A percentile compares a stretch with the other conserved stretches of the same genome.
Evolutionary conservation across 2,113 vertebrate genomes (phyloP).

Genomic region (Siniperca knerii): DNA sequence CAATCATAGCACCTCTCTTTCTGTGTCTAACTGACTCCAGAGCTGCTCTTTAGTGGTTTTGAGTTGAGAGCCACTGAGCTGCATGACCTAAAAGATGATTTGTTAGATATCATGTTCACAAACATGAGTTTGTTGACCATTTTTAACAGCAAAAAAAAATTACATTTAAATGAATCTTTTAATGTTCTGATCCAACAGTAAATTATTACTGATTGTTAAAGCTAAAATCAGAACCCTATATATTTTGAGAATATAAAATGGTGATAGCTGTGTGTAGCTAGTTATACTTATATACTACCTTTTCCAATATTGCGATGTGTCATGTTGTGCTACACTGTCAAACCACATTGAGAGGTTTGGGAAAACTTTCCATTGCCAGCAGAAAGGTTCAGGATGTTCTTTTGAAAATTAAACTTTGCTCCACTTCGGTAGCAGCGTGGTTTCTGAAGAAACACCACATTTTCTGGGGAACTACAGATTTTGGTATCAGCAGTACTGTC

Average conservation of each 20-base stretch:
- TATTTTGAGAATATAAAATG: neutral
- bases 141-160: neutral
- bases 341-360: neutral
- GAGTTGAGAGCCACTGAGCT: neutral
- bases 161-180: neutral
- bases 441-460: neutral
- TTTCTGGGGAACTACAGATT: neutral
- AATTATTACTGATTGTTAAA: neutral
- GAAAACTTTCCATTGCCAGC: neutral
- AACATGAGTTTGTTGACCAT: neutral
- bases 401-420: conserved; percentile 17
- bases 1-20: neutral
- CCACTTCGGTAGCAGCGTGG: neutral
- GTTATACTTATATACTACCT: neutral
- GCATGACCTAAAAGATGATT: neutral
- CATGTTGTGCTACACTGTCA: neutral
- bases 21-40: neutral
- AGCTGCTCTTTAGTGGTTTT: neutral
- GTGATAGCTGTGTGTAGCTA: neutral
- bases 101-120: neutral
- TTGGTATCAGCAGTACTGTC: neutral
- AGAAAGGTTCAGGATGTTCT: conserved; percentile 31
- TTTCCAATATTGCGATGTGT: neutral
- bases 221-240: neutral
- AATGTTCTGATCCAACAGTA: neutral